Conservation (phyloP, 2,888 invertebrate species). For the Noctua pronuba region DNA sequence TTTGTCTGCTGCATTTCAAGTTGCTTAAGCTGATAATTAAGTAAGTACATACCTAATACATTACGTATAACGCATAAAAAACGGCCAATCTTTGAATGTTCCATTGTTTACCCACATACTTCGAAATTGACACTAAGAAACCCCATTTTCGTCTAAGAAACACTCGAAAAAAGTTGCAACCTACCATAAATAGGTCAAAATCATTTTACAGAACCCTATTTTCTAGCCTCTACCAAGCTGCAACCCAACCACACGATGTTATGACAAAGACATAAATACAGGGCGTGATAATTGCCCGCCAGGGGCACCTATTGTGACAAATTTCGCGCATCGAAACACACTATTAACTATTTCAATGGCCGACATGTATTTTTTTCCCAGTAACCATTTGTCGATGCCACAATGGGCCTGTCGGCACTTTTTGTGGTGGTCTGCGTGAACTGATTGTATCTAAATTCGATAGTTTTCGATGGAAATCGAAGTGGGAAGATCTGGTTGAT, state of each 20-base stretch:
- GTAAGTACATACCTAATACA: background rate
- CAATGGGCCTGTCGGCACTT: constrained; percentile 80
- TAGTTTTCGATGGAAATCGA: constrained; percentile 38
- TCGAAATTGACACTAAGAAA: background rate
- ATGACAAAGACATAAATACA: constrained; percentile 86
- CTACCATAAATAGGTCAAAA: background rate
- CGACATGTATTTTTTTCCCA: constrained; percentile 72
- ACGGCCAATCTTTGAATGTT: background rate
- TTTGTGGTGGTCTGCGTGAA: constrained; percentile 70
- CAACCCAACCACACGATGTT: constrained; percentile 69
- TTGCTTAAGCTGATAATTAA: background rate
- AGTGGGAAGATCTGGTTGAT: constrained; percentile 22
- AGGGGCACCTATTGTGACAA: constrained; percentile 82
- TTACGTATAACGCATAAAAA: background rate
- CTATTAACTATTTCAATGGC: constrained; percentile 85
- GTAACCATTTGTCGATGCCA: constrained; percentile 81
- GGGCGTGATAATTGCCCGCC: constrained; percentile 86
- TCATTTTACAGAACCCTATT: background rate
- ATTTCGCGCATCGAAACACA: constrained; percentile 86
- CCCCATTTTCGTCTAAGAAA: background rate
- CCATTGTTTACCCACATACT: too few species aligned
- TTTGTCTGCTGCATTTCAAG: constrained; percentile 15
- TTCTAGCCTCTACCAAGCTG: constrained; percentile 32
- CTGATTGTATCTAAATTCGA: constrained; percentile 49
- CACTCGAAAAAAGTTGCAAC: background rate